Percentiles rank a stretch among this genome's conserved stretches.
phyloP scores from a whole-genome alignment of 2,888 invertebrate genomes.

The Bombylius discolor region DNA sequence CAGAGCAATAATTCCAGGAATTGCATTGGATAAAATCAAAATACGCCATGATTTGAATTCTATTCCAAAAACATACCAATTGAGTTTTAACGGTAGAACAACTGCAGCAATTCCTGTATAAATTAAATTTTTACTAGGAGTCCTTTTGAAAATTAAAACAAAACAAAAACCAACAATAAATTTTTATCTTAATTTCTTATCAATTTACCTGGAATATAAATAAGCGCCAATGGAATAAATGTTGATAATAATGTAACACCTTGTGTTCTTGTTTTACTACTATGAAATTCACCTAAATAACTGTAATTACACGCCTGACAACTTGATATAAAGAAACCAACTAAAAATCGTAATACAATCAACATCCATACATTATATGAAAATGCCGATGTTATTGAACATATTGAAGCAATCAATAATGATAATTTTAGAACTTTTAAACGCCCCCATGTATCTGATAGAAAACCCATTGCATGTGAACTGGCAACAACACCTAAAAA shows the following conservation, averaged over 20 bases:
- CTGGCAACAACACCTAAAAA: conserved; percentile 58
- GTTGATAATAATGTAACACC: conserved; percentile 45
- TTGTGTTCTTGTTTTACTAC: conserved; percentile 36
- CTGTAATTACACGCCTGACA: conserved; percentile 45
- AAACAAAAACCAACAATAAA: too few species aligned
- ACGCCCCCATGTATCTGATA: conserved; percentile 63
- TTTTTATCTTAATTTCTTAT: neutral
- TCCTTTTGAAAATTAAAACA: too few species aligned
- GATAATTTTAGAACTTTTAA: conserved; percentile 43
- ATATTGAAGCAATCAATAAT: conserved; percentile 40
- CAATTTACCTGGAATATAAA: conserved; percentile 40
- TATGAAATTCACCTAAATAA: conserved; percentile 47
- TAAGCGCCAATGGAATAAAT: conserved; percentile 44
- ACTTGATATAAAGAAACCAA: conserved; percentile 45
- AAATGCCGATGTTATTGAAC: conserved; percentile 45
- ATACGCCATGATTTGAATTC: conserved; percentile 61
- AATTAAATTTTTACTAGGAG: too few species aligned
- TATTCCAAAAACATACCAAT: conserved; percentile 40
- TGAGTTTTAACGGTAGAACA: conserved; percentile 47
- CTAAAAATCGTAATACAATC: conserved; percentile 47
- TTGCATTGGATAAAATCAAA: conserved; percentile 49
- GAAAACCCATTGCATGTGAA: conserved; percentile 65
- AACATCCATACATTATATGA: conserved; percentile 47
- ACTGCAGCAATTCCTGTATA: conserved; percentile 50
- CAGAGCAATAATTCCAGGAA: conserved; percentile 50